These are phyloP conservation scores for Tachystola acroxantha DNA, from an alignment of 2,888 invertebrate genomes.

Conservation along the genomic window DNA sequence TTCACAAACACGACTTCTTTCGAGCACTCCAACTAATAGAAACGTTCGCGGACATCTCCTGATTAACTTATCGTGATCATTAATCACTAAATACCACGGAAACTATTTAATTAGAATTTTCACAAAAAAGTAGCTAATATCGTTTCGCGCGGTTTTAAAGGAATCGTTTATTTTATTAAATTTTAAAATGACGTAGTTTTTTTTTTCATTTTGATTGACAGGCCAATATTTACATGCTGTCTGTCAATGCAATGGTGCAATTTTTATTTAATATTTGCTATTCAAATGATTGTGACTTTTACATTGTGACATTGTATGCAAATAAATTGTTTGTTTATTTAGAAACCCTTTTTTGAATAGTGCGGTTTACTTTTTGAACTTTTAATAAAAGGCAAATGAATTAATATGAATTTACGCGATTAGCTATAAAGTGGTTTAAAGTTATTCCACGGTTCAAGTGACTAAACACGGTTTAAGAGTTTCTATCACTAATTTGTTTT, in stretches of 20 bases:
- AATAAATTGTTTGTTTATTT: neutral
- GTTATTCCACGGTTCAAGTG: too few species aligned
- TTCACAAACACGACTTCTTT: too few species aligned
- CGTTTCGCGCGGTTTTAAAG: too few species aligned
- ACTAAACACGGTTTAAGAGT: too few species aligned
- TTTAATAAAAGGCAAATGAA: neutral
- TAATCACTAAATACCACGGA: too few species aligned
- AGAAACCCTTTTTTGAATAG: neutral
- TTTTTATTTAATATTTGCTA: conserved; percentile 8
- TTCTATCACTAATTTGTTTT: too few species aligned
- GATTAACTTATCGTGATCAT: too few species aligned
- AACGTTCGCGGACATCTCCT: too few species aligned
- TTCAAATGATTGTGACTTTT: conserved; percentile 15
- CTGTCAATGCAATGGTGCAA: conserved; percentile 4
- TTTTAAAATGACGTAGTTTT: neutral
- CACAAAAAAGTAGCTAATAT: too few species aligned
- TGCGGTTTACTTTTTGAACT: neutral
- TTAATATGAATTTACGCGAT: neutral
- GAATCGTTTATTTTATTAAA: conserved; percentile 15
- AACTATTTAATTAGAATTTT: too few species aligned
- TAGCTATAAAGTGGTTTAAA: too few species aligned
- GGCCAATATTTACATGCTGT: conserved; percentile 7
- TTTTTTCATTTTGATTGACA: conserved; percentile 7
- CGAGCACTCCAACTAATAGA: too few species aligned
- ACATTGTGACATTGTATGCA: conserved; percentile 4